Conservation (phyloP, 2,797 vertebrate genomes). For the Liasis olivaceus region DNA sequence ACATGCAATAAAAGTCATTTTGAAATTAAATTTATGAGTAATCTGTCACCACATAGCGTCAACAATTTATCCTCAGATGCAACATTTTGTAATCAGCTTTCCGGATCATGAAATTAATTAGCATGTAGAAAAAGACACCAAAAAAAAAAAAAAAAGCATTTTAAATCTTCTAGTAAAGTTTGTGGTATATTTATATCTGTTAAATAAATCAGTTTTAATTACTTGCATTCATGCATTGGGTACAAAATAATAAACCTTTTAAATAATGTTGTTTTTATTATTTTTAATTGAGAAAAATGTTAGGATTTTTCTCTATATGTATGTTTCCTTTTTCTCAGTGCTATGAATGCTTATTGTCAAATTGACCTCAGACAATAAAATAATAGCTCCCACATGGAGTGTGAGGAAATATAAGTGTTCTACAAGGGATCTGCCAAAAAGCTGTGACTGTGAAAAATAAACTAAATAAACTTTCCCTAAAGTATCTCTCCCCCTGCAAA, state of each 20-base stretch:
- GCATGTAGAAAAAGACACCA: slow-evolving; percentile 40
- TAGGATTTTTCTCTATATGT: not conserved
- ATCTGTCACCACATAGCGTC: slow-evolving; percentile 29
- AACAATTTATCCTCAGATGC: slow-evolving; percentile 58
- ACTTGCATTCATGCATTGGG: slow-evolving; percentile 11
- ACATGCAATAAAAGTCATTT: slow-evolving; percentile 58
- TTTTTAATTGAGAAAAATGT: slow-evolving; percentile 28
- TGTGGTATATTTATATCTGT: slow-evolving; percentile 27
- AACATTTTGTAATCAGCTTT: slow-evolving; percentile 51
- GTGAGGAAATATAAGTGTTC: not conserved
- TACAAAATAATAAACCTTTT: slow-evolving; percentile 27
- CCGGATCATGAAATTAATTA: slow-evolving; percentile 58
- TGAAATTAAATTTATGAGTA: slow-evolving; percentile 48
- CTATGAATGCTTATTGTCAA: not conserved
- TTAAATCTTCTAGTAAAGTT: slow-evolving; percentile 32
- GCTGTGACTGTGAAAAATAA: not conserved
- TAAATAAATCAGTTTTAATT: slow-evolving; percentile 32
- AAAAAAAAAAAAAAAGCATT: slow-evolving; percentile 38
- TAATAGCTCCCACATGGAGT: not conserved
- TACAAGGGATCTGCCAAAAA: not conserved
- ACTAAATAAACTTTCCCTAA: not conserved
- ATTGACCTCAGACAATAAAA: not conserved
- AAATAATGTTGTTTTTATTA: slow-evolving; percentile 21
- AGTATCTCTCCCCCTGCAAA: not conserved
- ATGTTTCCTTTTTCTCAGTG: not conserved